Conservation (phyloP, 37 sponge, comb jelly and placozoan species). For the Aphrocallistes beatrix region DNA sequence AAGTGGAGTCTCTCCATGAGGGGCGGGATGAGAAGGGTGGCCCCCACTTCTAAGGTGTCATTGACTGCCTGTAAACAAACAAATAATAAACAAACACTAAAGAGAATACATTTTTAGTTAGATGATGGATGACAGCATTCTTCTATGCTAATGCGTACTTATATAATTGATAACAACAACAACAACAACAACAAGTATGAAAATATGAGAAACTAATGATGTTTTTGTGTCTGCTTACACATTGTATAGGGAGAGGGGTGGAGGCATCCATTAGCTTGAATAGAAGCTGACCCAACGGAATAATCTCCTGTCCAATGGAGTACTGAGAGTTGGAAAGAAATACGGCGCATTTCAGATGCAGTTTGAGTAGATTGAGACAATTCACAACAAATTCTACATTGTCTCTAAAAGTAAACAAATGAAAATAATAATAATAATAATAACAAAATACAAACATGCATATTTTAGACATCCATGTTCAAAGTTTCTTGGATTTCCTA, state of each 20-base stretch:
- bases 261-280: slow-evolving; percentile 59
- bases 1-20: slow-evolving; percentile 53
- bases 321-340: slow-evolving; percentile 30
- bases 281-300: slow-evolving; percentile 44
- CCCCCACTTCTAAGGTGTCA: slow-evolving; percentile 49
- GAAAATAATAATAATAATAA: not conserved
- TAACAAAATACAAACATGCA: not conserved
- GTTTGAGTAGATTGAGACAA: slow-evolving; percentile 30
- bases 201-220: too few relatives aligned
- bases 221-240: too few relatives aligned
- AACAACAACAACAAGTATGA: not conserved
- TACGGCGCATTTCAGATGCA: slow-evolving; percentile 30
- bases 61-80: slow-evolving; percentile 29
- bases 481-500: too few relatives aligned
- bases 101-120: not conserved
- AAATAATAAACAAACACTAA: not conserved
- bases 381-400: slow-evolving; percentile 27
- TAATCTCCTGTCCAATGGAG: slow-evolving; percentile 41
- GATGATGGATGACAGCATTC: not conserved
- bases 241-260: slow-evolving; percentile 27
- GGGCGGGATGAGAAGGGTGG: slow-evolving; percentile 63
- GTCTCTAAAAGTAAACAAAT: not conserved
- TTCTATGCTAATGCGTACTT: too few relatives aligned
- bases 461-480: too few relatives aligned
- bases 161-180: not conserved